Percentiles rank a stretch among this genome's conserved stretches.
These are phyloP conservation scores for Drosophila nebulosa DNA, from an alignment of 1,140 invertebrate genomes.

Conservation along the genomic window DNA sequence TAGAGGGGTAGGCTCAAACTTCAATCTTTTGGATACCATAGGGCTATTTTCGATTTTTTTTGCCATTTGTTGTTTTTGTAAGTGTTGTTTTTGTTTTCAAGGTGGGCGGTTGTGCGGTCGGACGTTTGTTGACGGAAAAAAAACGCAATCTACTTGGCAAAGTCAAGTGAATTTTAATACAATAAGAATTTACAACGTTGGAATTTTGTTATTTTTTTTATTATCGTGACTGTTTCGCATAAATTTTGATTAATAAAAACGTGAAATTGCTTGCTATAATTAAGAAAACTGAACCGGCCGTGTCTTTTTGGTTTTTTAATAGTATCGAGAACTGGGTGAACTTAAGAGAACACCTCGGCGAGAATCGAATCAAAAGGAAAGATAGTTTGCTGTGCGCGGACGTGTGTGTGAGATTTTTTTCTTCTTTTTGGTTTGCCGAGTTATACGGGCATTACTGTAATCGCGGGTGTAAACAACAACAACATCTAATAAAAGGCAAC, in stretches of 20 bases:
- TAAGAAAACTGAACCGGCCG: background rate
- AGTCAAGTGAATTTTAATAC: no score
- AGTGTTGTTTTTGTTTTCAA: no score
- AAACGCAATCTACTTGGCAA: no score
- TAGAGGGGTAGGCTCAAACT: no score
- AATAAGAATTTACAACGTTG: no score
- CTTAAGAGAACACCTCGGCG: background rate
- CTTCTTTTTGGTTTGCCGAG: slow-evolving; percentile 26
- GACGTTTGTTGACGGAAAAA: no score
- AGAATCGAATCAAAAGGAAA: slow-evolving; percentile 32
- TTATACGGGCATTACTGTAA: slow-evolving; percentile 34
- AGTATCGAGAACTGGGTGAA: slow-evolving; percentile 8
- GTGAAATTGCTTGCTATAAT: background rate
- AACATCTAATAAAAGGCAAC: background rate
- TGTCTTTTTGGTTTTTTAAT: background rate
- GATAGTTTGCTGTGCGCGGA: slow-evolving; percentile 42
- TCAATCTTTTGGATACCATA: no score
- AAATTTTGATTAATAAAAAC: background rate
- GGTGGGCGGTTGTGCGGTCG: no score
- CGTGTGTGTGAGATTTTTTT: slow-evolving; percentile 26
- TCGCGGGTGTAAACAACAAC: slow-evolving; percentile 56
- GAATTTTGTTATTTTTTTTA: no score
- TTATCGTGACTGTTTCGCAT: background rate
- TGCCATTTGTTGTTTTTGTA: no score
- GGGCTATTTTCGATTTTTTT: no score